A percentile compares a stretch with the other conserved stretches of the same genome.
Evolutionary conservation across 2,113 vertebrate genomes (phyloP).

Genomic region (Raphicerus campestris): DNA sequence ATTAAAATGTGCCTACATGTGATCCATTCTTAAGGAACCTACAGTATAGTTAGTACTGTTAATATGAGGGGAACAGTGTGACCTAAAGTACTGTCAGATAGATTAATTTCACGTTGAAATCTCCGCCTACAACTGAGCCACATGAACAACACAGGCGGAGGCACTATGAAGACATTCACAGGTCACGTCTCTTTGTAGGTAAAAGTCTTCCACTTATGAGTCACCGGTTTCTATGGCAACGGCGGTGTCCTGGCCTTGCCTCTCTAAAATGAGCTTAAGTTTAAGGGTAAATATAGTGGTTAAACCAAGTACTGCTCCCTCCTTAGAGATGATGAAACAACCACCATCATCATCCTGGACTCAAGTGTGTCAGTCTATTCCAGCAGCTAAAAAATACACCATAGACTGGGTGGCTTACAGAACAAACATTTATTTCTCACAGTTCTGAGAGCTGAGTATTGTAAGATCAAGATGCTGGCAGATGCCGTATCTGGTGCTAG

Average conservation of each 20-base stretch:
- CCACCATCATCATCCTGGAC: not conserved
- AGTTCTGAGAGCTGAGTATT: not conserved
- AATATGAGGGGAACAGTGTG: not conserved
- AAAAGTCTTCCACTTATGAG: not conserved
- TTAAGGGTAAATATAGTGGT: not conserved
- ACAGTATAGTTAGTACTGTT: not conserved
- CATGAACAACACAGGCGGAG: fast-evolving
- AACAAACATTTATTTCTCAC: not conserved
- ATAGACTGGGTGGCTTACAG: not conserved
- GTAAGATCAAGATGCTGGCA: not conserved
- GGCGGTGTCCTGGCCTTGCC: not conserved
- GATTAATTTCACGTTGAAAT: not conserved
- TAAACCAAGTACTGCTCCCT: not conserved
- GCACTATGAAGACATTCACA: not conserved
- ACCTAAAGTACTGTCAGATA: not conserved
- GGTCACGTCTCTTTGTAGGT: not conserved
- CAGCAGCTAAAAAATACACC: not conserved
- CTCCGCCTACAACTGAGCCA: not conserved
- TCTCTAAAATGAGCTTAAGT: not conserved
- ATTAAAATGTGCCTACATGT: not conserved
- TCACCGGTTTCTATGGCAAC: not conserved
- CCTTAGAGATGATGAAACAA: not conserved
- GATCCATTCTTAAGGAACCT: not conserved
- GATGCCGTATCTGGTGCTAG: not conserved
- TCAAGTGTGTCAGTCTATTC: not conserved